Evolutionary conservation across 2,797 vertebrate species (phyloP), one percentile per base, ranked within the genome.

Genomic region (Enteromius paludinosus): DNA sequence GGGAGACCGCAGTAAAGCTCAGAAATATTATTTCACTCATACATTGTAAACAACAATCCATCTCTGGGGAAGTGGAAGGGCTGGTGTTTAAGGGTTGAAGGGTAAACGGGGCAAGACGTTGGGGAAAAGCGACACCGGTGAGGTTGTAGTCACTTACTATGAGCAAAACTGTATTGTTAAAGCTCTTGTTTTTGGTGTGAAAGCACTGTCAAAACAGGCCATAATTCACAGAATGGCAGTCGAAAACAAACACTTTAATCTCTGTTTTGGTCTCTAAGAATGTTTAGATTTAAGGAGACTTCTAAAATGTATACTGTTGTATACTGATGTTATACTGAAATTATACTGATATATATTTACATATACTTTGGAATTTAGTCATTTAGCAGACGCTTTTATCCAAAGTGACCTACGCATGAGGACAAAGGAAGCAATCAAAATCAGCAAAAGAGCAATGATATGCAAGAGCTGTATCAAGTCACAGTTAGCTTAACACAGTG

Each of bases 21-120:
- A 94, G 93, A 95, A 96, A 96, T 96, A 96, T 96, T 95, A 96
- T 96, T 97, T 96, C 95, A 96, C 95, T 95, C 88, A 90, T 92
- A 93, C 91, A 96, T 94, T 94, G 96, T 98, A 97, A 98, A 98
- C 97, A 98, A 96, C 94, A 92, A 90, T 47, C 79, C 87, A 95
- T 95, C 95, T 75, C 30, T 90, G 92, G 95, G 89, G 79, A 88
- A 86, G 71, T 66, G 84, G 90, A 88, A 89, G 64, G 61, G 74
- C 20, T 72, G 49, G 75, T 83, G 75, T 71, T 75, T 56, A 65
- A 68, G 65, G 73, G 80, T 12, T 71, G 25, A 82, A 45, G 20
- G 68, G 84, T 71, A 33, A 54, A 62, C 64, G 43, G 76, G 59
- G 52, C 38, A 68, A 78, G 68, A 68, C 68, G 25, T 30, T 54